Percentiles rank a stretch among this genome's conserved stretches.
Conservation (phyloP, 2,888 invertebrate species). For the Trissonchulus sp. region DNA sequence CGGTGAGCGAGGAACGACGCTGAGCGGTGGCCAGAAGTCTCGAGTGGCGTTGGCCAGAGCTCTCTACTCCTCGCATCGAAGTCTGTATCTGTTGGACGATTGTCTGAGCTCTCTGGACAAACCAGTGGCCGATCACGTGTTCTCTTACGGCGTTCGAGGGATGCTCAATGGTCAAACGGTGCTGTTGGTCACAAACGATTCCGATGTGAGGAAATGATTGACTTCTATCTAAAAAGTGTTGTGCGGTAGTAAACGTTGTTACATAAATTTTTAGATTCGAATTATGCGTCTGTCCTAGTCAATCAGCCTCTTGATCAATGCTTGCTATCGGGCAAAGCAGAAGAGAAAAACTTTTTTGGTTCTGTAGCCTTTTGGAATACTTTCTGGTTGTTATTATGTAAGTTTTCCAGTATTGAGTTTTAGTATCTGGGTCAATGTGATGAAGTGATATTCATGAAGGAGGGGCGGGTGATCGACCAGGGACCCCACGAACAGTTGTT, state of each 20-base stretch:
- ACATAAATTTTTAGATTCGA: too few relatives aligned
- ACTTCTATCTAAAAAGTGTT: too few relatives aligned
- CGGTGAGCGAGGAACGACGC: conserved; percentile 57
- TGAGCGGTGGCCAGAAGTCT: conserved; percentile 60
- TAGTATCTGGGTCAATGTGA: conserved; percentile 61
- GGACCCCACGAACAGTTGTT: conserved; percentile 60
- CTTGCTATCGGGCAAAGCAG: too few relatives aligned
- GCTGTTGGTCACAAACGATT: conserved; percentile 53
- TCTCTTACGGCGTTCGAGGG: conserved; percentile 54
- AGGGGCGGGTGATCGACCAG: conserved; percentile 59
- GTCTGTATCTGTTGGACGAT: conserved; percentile 62
- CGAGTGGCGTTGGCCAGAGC: conserved; percentile 60
- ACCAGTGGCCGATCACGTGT: conserved; percentile 58
- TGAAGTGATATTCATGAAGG: conserved; percentile 60
- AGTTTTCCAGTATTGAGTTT: too few relatives aligned
- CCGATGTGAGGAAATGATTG: conserved; percentile 52
- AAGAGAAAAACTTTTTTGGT: too few relatives aligned
- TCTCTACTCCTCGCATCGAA: conserved; percentile 55
- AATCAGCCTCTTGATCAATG: too few relatives aligned
- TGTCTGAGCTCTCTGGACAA: conserved; percentile 60
- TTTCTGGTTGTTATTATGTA: too few relatives aligned
- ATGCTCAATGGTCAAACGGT: conserved; percentile 53
- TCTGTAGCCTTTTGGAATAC: too few relatives aligned
- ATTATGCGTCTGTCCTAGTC: too few relatives aligned
- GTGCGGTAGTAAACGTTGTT: too few relatives aligned